Conservation (phyloP, 2,888 invertebrate species). For the Sclerodermus sp. region DNA sequence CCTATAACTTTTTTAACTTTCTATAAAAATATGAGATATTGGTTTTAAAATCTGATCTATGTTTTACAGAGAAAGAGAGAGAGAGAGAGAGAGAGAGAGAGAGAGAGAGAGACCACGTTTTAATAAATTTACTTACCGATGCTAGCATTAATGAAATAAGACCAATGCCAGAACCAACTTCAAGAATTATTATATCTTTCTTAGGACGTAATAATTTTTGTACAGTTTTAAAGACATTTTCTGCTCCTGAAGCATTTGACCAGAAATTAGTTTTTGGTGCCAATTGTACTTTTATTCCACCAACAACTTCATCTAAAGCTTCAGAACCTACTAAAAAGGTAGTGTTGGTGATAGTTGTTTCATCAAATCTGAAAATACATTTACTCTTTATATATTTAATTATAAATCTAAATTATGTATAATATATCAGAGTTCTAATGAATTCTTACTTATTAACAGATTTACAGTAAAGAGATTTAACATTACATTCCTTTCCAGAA, state of each 20-base stretch:
- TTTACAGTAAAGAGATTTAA: conserved; percentile 55
- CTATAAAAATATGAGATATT: conserved; percentile 26
- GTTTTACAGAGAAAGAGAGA: background rate
- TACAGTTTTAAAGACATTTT: conserved; percentile 46
- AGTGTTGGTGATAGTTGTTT: conserved; percentile 40
- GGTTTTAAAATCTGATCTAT: background rate
- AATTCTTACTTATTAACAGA: conserved; percentile 45
- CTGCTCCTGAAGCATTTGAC: conserved; percentile 50
- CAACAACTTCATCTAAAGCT: conserved; percentile 50
- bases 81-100: too few species aligned
- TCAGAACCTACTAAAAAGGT: conserved; percentile 52
- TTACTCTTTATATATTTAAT: too few species aligned
- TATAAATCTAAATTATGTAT: conserved; percentile 5
- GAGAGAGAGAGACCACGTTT: too few species aligned
- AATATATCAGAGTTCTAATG: too few species aligned
- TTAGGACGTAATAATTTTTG: conserved; percentile 41
- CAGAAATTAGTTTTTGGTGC: conserved; percentile 54
- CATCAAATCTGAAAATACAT: conserved; percentile 39
- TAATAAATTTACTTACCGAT: conserved; percentile 37
- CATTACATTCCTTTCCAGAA: conserved; percentile 50
- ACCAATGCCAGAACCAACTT: conserved; percentile 54
- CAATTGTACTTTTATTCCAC: conserved; percentile 48
- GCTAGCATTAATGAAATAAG: conserved; percentile 51
- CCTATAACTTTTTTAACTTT: conserved; percentile 52
- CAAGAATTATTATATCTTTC: conserved; percentile 42